phyloP scores from a whole-genome alignment of 2,797 vertebrate genomes.

The Enteromius paludinosus region DNA sequence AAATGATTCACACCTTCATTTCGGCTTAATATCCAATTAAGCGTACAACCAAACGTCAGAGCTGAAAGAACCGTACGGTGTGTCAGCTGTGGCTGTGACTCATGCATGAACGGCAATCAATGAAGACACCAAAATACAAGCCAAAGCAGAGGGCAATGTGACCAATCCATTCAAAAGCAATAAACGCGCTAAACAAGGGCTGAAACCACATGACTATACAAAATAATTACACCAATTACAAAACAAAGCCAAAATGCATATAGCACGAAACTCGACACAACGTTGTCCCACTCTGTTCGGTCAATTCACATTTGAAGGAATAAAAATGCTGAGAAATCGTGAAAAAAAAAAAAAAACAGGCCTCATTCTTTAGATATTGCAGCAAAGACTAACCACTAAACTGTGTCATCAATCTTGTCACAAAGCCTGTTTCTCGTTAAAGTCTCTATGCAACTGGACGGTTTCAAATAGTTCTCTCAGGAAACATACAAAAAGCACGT shows the following conservation, averaged over 20 bases:
- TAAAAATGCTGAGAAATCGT: neutral
- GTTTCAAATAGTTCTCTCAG: neutral
- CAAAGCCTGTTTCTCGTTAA: constrained; percentile 9
- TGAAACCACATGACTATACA: neutral
- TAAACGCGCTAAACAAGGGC: neutral
- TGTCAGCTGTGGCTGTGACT: constrained; percentile 7
- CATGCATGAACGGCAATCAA: constrained; percentile 3
- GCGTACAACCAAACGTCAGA: constrained; percentile 8
- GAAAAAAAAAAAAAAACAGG: neutral
- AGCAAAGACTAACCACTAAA: constrained; percentile 19
- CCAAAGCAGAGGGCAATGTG: neutral
- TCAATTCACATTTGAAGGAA: neutral
- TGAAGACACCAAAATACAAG: neutral
- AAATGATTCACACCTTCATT: constrained; percentile 26
- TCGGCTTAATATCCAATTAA: constrained; percentile 6
- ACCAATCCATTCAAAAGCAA: neutral
- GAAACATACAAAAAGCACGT: neutral
- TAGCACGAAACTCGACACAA: neutral
- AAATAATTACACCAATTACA: neutral
- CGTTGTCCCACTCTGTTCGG: neutral
- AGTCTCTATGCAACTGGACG: neutral
- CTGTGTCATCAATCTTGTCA: constrained; percentile 25
- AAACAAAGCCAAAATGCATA: constrained; percentile 2
- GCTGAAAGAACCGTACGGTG: neutral
- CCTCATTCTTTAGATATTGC: constrained; percentile 37